phyloP scores from a whole-genome alignment of 2,888 invertebrate genomes.

The Oscheius sp. region DNA sequence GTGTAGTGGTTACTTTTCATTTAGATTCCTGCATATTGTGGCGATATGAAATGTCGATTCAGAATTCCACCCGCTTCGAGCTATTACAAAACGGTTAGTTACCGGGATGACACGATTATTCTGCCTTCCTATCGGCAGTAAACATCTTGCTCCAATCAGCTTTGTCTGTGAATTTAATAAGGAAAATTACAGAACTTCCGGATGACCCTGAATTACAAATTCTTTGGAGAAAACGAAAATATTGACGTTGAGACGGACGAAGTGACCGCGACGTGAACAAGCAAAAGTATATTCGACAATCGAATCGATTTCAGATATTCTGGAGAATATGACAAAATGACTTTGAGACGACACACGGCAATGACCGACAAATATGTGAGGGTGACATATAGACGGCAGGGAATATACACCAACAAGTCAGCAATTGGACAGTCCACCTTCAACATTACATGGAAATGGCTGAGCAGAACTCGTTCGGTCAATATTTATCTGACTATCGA shows the following conservation, averaged over 20 bases:
- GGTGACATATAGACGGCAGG: neutral
- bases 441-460: conserved; percentile 20
- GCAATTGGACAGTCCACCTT: neutral
- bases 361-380: neutral
- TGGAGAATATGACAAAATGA: neutral
- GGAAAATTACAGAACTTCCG: conserved; percentile 10
- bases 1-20: too few relatives aligned
- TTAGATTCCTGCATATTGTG: conserved; percentile 3
- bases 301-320: neutral
- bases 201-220: neutral
- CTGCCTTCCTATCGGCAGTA: neutral
- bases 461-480: neutral
- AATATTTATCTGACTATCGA: neutral
- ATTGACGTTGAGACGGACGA: neutral
- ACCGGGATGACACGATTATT: neutral
- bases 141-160: neutral
- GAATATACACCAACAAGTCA: neutral
- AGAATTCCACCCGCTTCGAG: neutral
- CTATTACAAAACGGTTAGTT: neutral
- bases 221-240: conserved; percentile 2
- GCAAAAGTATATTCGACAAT: neutral
- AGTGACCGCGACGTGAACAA: neutral
- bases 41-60: conserved; percentile 9
- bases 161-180: neutral
- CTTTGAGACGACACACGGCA: neutral